Percentiles rank a stretch among this genome's conserved stretches.
Evolutionary conservation across 2,113 vertebrate genomes (phyloP).

Genomic region (Anoplopoma fimbria): DNA sequence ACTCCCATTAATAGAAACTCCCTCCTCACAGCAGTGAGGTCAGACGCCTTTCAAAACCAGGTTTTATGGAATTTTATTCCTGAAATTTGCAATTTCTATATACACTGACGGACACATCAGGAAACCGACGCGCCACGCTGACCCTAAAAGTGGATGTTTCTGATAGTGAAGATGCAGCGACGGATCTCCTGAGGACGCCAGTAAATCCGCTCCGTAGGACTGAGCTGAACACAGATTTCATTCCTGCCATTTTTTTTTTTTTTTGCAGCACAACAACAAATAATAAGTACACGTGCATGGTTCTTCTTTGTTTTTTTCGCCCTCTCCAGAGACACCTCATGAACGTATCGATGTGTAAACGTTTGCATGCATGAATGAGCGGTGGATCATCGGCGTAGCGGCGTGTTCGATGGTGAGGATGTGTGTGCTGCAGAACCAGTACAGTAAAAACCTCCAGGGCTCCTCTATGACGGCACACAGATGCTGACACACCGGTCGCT

Average conservation of each 20-base stretch:
- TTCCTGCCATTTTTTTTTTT: too few relatives aligned
- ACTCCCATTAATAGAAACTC: constrained; percentile 17
- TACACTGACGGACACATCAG: constrained; percentile 37
- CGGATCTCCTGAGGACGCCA: constrained; percentile 10
- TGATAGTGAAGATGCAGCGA: neutral
- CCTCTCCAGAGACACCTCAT: neutral
- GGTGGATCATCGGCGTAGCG: constrained; percentile 16
- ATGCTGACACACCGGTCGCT: constrained; percentile 22
- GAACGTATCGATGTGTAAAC: constrained; percentile 4
- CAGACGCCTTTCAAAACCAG: constrained; percentile 14
- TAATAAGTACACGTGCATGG: too few relatives aligned
- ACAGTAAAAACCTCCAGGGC: constrained; percentile 22
- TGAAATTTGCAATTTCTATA: constrained; percentile 5
- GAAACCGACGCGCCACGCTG: constrained; percentile 30
- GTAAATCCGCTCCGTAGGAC: constrained; percentile 4
- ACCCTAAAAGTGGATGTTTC: constrained; percentile 36
- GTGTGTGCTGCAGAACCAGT: constrained; percentile 26
- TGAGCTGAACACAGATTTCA: too few relatives aligned
- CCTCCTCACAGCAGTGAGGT: constrained; percentile 7
- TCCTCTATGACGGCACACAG: constrained; percentile 43
- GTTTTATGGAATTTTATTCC: constrained; percentile 24
- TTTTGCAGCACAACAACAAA: too few relatives aligned
- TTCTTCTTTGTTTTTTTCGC: too few relatives aligned
- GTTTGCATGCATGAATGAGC: constrained; percentile 26
- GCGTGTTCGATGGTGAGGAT: constrained; percentile 15